Conservation (phyloP, 2,888 invertebrate species). For the Pterostichus madidus region DNA sequence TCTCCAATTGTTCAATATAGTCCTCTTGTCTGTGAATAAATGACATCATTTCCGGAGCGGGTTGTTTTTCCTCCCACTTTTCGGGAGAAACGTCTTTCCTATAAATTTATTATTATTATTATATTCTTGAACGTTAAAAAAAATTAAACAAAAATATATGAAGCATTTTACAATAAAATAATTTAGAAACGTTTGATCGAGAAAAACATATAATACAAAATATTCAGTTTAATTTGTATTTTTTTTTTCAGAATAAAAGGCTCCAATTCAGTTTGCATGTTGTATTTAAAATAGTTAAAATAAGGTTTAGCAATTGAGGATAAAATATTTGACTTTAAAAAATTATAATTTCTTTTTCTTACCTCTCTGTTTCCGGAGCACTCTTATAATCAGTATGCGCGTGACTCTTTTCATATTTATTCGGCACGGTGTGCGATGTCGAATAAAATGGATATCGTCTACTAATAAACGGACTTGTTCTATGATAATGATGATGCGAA, state of each 20-base stretch:
- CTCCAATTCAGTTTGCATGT: too few species aligned
- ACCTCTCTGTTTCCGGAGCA: slow-evolving; percentile 37
- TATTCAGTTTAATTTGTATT: neutral
- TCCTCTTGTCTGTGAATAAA: slow-evolving; percentile 93
- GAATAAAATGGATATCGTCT: slow-evolving; percentile 69
- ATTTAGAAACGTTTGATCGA: too few species aligned
- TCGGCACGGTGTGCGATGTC: neutral
- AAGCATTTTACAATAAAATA: too few species aligned
- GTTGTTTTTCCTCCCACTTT: slow-evolving; percentile 71
- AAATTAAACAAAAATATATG: too few species aligned
- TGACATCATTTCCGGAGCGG: slow-evolving; percentile 86
- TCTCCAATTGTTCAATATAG: slow-evolving; percentile 91
- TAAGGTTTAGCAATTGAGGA: too few species aligned
- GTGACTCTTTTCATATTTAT: slow-evolving; percentile 52
- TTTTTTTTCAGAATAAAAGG: too few species aligned
- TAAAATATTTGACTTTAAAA: neutral
- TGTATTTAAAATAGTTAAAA: too few species aligned
- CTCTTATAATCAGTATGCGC: slow-evolving; percentile 47
- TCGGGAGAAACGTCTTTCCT: slow-evolving; percentile 73
- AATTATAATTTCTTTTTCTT: slow-evolving; percentile 1
- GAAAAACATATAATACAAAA: too few species aligned
- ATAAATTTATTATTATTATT: neutral
- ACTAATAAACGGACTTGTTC: slow-evolving; percentile 64
- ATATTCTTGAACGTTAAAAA: neutral
- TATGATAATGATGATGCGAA: slow-evolving; percentile 59